These are phyloP conservation scores for Caenorhabditis briggsae DNA, from an alignment of 1,140 invertebrate species.

Conservation along the genomic window DNA sequence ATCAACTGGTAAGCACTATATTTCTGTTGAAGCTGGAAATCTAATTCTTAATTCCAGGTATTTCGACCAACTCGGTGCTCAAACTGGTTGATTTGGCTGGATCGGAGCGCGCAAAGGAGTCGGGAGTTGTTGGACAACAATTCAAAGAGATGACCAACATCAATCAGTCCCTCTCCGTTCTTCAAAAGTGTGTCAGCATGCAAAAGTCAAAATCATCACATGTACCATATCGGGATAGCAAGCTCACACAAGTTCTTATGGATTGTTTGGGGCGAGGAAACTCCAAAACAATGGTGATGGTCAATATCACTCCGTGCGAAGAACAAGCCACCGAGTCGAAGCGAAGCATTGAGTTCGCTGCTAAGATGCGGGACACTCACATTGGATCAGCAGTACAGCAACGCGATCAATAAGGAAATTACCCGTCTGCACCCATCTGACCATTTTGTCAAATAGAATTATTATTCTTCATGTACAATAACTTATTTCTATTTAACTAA, in stretches of 20 bases:
- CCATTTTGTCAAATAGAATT: too few species aligned
- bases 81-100: slow-evolving; percentile 79
- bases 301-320: slow-evolving; percentile 80
- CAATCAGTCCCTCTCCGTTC: slow-evolving; percentile 79
- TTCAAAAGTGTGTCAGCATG: slow-evolving; percentile 80
- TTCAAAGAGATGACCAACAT: slow-evolving; percentile 80
- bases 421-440: too few species aligned
- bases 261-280: slow-evolving; percentile 81
- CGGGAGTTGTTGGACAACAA: slow-evolving; percentile 77
- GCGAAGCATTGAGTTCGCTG: slow-evolving; percentile 78
- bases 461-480: too few species aligned
- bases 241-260: slow-evolving; percentile 81
- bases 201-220: slow-evolving; percentile 82
- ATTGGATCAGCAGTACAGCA: slow-evolving; percentile 20
- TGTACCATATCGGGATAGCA: slow-evolving; percentile 80
- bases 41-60: slow-evolving; percentile 62
- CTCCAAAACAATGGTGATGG: slow-evolving; percentile 82
- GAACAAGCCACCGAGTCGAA: slow-evolving; percentile 80
- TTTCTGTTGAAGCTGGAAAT: slow-evolving; percentile 56
- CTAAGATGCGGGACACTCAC: slow-evolving; percentile 47
- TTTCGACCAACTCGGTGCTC: slow-evolving; percentile 83
- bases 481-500: too few species aligned
- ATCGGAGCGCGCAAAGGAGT: slow-evolving; percentile 79
- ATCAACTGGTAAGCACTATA: slow-evolving; percentile 79
- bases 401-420: not conserved